Evolutionary conservation across 2,113 vertebrate species (phyloP), one percentile per base, ranked within the genome.

Genomic region (Hirundichthys speculiger): DNA sequence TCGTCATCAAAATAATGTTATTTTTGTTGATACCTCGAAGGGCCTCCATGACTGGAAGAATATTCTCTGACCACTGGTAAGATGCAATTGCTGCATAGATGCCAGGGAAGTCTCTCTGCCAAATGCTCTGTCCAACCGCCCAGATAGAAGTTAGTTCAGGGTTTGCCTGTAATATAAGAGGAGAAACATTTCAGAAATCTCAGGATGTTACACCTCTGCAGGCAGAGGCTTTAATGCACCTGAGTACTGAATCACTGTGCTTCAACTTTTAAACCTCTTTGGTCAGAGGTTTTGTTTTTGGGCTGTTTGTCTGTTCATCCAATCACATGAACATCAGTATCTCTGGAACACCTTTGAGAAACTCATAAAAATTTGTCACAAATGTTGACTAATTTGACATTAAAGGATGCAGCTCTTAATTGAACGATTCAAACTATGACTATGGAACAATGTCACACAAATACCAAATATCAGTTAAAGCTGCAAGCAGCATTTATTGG

Each of bases 81-180:
- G 95, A 93, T 22, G 79, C 79, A 61, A 99, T 98, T 52, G 95
- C 86, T 1, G 94, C 85, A 70, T 98, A 99, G 91, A 98, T 93
- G 7, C 96, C 98, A 2, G 97, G 97, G 79, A 98, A 99, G 55
- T 99, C 97, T 69, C 96, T 89, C 83, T 99, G 98, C 96, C 98
- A 99, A 86, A 99, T 98, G 39, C 90, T 92, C 19, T 98, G 96
- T 59, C 96, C 98, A 18, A 99, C 96, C 0, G 95, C 91, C 98
- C 98, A 99, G 61, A 99, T 90, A 0, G 94, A 96, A 12, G 92
- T 81, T 51, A 99, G 91, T 43, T 99, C 97, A 15, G 94, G 93
- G 68, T 95, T 96, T 56, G 96, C 95, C 98, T 99, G 86, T 25
- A 83, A 65, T n/a, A 71, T 49, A 39, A 71, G 54, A 24, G 30